These are phyloP conservation scores for Heliconius aoede DNA, from an alignment of 2,888 invertebrate genomes.

Conservation along the genomic window DNA sequence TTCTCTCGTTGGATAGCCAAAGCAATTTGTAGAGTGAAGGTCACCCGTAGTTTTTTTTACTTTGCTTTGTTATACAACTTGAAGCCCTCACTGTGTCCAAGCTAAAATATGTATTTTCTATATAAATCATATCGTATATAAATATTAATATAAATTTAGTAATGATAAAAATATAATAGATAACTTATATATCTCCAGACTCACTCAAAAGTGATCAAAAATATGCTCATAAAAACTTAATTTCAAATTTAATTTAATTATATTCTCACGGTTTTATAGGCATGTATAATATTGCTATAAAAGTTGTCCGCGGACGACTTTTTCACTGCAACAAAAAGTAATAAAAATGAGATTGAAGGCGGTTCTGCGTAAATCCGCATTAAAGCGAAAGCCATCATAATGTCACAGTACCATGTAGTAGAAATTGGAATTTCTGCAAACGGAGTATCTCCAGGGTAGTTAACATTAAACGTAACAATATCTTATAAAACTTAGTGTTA, in stretches of 20 bases:
- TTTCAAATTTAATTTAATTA: neutral
- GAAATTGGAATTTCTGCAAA: slow-evolving; percentile 40
- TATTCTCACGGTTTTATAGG: neutral
- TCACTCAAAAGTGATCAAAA: neutral
- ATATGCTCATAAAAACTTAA: neutral
- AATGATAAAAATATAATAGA: neutral
- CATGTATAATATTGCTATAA: slow-evolving; percentile 12
- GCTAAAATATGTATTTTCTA: neutral
- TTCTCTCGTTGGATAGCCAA: slow-evolving; percentile 18
- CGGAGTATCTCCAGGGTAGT: neutral
- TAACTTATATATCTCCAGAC: neutral
- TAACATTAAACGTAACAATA: slow-evolving; percentile 3
- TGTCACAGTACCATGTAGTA: slow-evolving; percentile 43
- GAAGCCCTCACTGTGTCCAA: neutral
- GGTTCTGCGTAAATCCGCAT: slow-evolving; percentile 43
- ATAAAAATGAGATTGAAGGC: slow-evolving; percentile 44
- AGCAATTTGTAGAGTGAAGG: slow-evolving; percentile 14
- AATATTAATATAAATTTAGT: neutral
- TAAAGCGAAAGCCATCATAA: slow-evolving; percentile 46
- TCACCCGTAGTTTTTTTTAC: neutral
- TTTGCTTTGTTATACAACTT: neutral
- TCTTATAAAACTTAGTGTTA: neutral
- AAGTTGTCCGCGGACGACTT: slow-evolving; percentile 31
- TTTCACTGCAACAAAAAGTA: slow-evolving; percentile 43
- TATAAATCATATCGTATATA: neutral